Evolutionary conservation across 2,113 vertebrate genomes (phyloP).

Genomic region (Catharus minimus): DNA sequence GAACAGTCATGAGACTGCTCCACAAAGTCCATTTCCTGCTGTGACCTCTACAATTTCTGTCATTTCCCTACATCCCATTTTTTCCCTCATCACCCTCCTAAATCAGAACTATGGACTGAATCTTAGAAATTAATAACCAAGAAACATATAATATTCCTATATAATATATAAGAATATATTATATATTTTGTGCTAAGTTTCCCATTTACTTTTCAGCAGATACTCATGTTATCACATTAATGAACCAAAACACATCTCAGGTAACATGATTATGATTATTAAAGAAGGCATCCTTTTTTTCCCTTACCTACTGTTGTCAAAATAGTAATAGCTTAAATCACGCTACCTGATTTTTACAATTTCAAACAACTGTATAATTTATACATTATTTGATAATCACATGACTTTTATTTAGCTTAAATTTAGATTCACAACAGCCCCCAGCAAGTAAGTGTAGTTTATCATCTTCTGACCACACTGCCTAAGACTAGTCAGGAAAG

Average conservation of each 20-base stretch:
- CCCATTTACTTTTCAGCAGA: background rate
- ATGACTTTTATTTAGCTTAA: background rate
- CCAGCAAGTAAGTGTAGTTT: background rate
- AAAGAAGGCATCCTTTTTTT: background rate
- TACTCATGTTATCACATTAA: background rate
- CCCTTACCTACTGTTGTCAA: background rate
- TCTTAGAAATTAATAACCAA: background rate
- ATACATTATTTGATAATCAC: background rate
- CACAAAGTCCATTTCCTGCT: background rate
- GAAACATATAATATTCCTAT: background rate
- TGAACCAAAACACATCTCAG: background rate
- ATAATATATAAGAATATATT: background rate
- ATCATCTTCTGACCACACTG: background rate
- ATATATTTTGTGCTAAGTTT: background rate
- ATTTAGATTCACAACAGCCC: background rate
- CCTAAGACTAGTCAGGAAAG: background rate
- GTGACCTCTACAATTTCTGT: background rate
- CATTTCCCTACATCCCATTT: background rate
- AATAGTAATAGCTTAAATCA: background rate
- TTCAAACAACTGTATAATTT: background rate
- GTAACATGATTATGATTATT: background rate
- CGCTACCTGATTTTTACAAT: background rate
- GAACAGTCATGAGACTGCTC: background rate
- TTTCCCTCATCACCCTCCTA: background rate
- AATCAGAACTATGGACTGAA: background rate